Base-by-base conservation (phyloP, 2,888 invertebrate species). In the Acleris holmiana region DNA sequence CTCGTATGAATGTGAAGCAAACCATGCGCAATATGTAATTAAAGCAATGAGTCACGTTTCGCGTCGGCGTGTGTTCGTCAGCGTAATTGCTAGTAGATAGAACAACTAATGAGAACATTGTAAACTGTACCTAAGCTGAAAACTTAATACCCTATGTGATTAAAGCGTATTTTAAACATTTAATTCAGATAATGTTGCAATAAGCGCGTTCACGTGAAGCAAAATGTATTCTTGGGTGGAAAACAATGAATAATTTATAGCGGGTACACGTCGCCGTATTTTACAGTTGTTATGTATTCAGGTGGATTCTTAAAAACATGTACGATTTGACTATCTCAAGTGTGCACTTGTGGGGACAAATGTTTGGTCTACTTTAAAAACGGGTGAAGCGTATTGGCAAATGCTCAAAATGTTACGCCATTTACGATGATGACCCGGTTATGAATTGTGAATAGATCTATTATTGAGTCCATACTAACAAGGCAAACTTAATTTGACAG, bases 31-130 rank as follows among this genome's bases (percentile, higher is more conserved):
- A 68, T 71, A 71, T 74, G 72, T 77, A 82, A 80, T 82, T 78
- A 77, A 70, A 71, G 73, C 73, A 73, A 76, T 83, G 84, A 84
- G 79, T 83, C 83, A 85, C 79, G 79, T 82, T 75, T 68, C 64
- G 62, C 68, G 65, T 63, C 69, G 49, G 25, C 61, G 62, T 67
- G 73, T 76, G 74, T 69, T 71, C 67, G 66, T 70, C 65, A 72
- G 67, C 60, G 69, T 75, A 76, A 78, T 78, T 78, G 78, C 73
- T 73, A 73, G 70, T 71, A 72, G 70, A 78, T 71, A 71, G 69
- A 71, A 73, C 70, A 66, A 57, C 76, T 74, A 77, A 78, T 74
- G 74, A 68, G 71, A 73, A 74, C 76, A 77, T 76, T 77, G 64
- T 62, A 61, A 66, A 62, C 63, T 57, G 56, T 29, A 61, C 48